Conservation (phyloP, 1,140 invertebrate genomes). For the Nephotettix cincticeps region DNA sequence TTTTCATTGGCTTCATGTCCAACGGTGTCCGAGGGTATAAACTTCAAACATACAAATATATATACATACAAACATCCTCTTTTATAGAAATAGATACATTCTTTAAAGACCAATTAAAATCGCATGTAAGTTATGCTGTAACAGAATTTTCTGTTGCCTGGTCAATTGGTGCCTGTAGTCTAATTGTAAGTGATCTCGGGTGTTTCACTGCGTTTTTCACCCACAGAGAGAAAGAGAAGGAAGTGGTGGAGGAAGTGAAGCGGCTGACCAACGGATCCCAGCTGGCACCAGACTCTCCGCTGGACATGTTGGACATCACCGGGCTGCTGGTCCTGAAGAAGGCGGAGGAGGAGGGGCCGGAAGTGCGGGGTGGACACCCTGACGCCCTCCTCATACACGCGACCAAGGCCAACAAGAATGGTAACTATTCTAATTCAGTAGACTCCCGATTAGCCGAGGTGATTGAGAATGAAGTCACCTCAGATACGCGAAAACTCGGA, state of each 20-base stretch:
- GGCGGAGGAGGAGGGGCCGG: constrained; percentile 77
- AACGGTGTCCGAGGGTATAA: no score
- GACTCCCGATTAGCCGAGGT: no score
- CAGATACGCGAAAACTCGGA: no score
- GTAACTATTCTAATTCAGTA: no score
- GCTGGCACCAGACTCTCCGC: constrained; percentile 45
- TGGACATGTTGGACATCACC: constrained; percentile 79
- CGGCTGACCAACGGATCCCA: constrained; percentile 29
- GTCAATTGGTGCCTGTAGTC: no score
- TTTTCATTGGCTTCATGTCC: no score
- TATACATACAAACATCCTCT: background rate
- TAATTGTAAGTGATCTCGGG: background rate
- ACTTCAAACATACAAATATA: no score
- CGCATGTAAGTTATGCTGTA: no score
- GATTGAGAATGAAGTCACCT: no score
- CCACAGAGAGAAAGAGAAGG: background rate
- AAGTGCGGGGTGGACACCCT: constrained; percentile 84
- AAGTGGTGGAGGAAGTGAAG: background rate
- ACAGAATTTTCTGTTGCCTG: no score
- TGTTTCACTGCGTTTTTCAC: background rate
- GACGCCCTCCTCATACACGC: constrained; percentile 93
- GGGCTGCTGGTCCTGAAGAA: constrained; percentile 77
- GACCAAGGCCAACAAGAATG: constrained; percentile 87
- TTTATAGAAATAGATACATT: background rate
- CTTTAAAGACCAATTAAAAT: background rate